phyloP scores from a whole-genome alignment of 2,888 invertebrate species.

The Scaptodrosophila latifasciaeformis region DNA sequence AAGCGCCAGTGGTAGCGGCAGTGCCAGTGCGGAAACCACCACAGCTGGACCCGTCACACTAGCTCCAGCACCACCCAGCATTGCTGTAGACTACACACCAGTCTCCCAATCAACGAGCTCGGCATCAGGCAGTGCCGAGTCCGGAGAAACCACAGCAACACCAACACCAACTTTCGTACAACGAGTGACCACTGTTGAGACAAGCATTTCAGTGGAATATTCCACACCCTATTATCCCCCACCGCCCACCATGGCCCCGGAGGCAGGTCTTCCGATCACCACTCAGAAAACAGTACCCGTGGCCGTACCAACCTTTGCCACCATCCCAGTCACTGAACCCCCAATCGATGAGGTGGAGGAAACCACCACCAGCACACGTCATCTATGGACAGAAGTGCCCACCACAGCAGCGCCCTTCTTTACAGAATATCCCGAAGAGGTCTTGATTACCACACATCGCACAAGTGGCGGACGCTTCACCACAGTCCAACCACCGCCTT shows the following conservation, averaged over 20 bases:
- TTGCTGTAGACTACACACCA: conserved; percentile 51
- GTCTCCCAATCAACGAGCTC: conserved; percentile 29
- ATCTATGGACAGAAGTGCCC: conserved; percentile 56
- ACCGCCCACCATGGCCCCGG: conserved; percentile 29
- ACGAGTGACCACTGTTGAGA: conserved; percentile 67
- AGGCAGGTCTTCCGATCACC: conserved; percentile 15
- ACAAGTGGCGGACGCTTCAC: conserved; percentile 58
- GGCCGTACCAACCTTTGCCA: conserved; percentile 7
- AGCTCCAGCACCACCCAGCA: conserved; percentile 27
- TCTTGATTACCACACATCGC: conserved; percentile 69
- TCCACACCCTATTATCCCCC: conserved; percentile 48
- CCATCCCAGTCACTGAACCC: conserved; percentile 16
- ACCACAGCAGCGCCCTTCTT: conserved; percentile 74
- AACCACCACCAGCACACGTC: conserved; percentile 38
- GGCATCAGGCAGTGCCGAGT: conserved; percentile 51
- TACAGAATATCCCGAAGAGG: conserved; percentile 72
- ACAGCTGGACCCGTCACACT: conserved; percentile 52
- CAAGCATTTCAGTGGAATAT: conserved; percentile 65
- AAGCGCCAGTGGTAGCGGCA: conserved; percentile 25
- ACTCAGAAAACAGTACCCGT: conserved; percentile 10
- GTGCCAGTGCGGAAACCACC: conserved; percentile 45
- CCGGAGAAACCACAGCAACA: conserved; percentile 54
- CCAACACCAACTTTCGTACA: conserved; percentile 59
- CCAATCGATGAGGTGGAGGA: conserved; percentile 38
- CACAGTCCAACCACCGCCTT: conserved; percentile 54